A percentile compares a stretch with the other conserved stretches of the same genome.
phyloP scores from a whole-genome alignment of 2,797 vertebrate species.

The Sebastes kiyomatsui region DNA sequence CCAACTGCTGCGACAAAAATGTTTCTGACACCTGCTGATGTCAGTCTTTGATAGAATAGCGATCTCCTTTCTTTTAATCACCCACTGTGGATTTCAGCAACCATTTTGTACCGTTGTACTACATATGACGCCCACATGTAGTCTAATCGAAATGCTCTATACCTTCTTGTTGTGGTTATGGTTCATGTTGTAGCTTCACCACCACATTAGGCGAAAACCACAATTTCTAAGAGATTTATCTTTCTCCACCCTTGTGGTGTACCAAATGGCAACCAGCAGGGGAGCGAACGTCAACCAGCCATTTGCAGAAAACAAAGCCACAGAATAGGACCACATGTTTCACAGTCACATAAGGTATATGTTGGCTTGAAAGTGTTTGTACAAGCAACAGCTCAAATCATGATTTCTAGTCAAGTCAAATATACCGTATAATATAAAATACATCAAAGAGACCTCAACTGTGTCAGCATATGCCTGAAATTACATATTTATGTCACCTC shows the following conservation, averaged over 20 bases:
- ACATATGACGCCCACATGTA: slow-evolving; percentile 43
- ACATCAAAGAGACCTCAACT: slow-evolving; percentile 19
- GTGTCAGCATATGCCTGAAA: background rate
- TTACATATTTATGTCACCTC: slow-evolving; percentile 2
- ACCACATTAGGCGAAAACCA: slow-evolving; percentile 51
- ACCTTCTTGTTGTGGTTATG: slow-evolving; percentile 59
- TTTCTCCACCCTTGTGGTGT: slow-evolving; percentile 62
- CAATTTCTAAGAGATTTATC: slow-evolving; percentile 66
- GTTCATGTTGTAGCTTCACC: slow-evolving; percentile 46
- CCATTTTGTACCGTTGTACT: background rate
- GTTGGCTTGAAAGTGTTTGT: slow-evolving; percentile 46
- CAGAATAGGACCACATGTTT: slow-evolving; percentile 71
- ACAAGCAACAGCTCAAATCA: slow-evolving; percentile 33
- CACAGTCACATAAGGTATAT: slow-evolving; percentile 50
- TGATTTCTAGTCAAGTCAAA: slow-evolving; percentile 36
- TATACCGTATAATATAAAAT: slow-evolving; percentile 1
- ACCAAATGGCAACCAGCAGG: slow-evolving; percentile 62
- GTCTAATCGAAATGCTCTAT: slow-evolving; percentile 21
- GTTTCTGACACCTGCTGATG: slow-evolving; percentile 37
- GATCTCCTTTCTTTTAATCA: background rate
- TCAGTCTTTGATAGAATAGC: background rate
- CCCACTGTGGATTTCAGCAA: background rate
- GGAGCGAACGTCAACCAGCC: slow-evolving; percentile 52
- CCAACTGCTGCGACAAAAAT: slow-evolving; percentile 16
- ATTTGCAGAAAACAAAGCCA: slow-evolving; percentile 58